A percentile compares a stretch with the other conserved stretches of the same genome.
These are phyloP conservation scores for Drosophila kuntzei DNA, from an alignment of 2,888 invertebrate genomes.

Conservation along the genomic window DNA sequence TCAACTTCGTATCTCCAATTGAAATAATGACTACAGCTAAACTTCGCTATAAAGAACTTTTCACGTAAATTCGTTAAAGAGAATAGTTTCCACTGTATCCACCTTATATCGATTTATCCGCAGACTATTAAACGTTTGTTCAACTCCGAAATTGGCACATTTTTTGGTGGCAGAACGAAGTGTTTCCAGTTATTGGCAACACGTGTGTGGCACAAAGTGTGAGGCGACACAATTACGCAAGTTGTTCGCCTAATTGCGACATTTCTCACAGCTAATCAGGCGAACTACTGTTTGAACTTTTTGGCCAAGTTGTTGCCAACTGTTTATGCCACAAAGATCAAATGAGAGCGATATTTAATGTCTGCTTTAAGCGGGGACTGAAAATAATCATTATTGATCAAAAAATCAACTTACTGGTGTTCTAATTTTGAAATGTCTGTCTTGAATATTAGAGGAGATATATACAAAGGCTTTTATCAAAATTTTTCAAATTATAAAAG, in stretches of 20 bases:
- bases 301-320: slow-evolving; percentile 24
- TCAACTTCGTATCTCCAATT: background rate
- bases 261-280: slow-evolving; percentile 69
- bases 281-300: slow-evolving; percentile 23
- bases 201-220: slow-evolving; percentile 23
- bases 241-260: slow-evolving; percentile 65
- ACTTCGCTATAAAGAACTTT: background rate
- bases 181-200: slow-evolving; percentile 5
- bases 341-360: slow-evolving; percentile 12
- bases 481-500: no score
- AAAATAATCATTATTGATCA: no score
- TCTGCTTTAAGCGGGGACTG: background rate
- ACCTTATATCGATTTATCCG: slow-evolving; percentile 1
- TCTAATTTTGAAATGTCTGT: no score
- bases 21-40: background rate
- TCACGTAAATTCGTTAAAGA: background rate
- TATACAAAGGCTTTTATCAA: no score
- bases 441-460: no score
- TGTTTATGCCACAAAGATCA: slow-evolving; percentile 31
- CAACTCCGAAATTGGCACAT: slow-evolving; percentile 4
- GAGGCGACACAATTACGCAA: slow-evolving; percentile 47
- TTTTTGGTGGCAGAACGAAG: background rate
- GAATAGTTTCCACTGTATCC: background rate
- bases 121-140: slow-evolving; percentile 12
- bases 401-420: no score